These are phyloP conservation scores for Trematocara caparti DNA, from an alignment of 2,797 vertebrate genomes.

Conservation along the genomic window DNA sequence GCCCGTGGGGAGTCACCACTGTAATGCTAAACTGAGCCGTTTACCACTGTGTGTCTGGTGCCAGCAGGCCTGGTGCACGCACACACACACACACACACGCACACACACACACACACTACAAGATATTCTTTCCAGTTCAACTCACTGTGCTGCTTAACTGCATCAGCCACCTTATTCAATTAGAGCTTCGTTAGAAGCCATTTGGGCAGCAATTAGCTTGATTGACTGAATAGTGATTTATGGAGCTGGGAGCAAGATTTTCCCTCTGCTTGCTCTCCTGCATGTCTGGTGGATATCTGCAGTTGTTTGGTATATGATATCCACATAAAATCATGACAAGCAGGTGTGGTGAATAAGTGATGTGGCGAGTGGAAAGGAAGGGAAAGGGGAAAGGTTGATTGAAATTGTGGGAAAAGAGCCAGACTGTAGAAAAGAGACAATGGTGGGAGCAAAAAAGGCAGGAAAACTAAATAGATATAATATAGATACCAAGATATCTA, in stretches of 20 bases:
- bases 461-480: neutral
- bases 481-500: neutral
- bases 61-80: slow-evolving; percentile 38
- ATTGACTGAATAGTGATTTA: slow-evolving; percentile 68
- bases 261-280: slow-evolving; percentile 15
- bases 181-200: slow-evolving; percentile 56
- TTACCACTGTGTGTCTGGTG: slow-evolving; percentile 57
- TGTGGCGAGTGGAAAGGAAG: slow-evolving; percentile 5
- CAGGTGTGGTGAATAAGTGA: slow-evolving; percentile 61
- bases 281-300: slow-evolving; percentile 49
- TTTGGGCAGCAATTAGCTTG: slow-evolving; percentile 61
- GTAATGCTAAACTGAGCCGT: slow-evolving; percentile 67
- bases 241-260: slow-evolving; percentile 27
- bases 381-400: slow-evolving; percentile 2
- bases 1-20: slow-evolving; percentile 62
- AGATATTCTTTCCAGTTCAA: slow-evolving; percentile 50
- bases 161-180: slow-evolving; percentile 59
- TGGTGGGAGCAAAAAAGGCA: neutral
- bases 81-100: neutral
- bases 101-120: neutral
- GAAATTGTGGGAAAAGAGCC: slow-evolving; percentile 18
- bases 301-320: slow-evolving; percentile 49
- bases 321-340: slow-evolving; percentile 43
- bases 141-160: slow-evolving; percentile 32
- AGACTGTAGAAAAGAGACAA: neutral